phyloP scores from a whole-genome alignment of 1,140 invertebrate species.

The Drosophila pseudoananassae region DNA sequence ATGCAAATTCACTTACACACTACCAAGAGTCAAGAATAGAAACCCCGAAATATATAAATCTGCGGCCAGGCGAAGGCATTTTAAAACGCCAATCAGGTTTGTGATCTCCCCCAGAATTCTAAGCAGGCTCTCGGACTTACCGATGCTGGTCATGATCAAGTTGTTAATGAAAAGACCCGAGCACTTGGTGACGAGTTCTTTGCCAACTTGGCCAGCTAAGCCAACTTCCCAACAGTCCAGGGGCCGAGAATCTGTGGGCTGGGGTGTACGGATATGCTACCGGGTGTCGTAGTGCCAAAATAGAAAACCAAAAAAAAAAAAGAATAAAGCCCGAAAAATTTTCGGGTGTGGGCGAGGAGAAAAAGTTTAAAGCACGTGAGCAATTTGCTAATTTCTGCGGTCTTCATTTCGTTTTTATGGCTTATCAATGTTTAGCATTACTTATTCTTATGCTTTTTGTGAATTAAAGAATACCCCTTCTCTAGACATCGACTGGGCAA shows the following conservation, averaged over 20 bases:
- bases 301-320: constrained; percentile 35
- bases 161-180: constrained; percentile 73
- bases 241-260: constrained; percentile 19
- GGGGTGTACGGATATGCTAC: constrained; percentile 62
- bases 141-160: constrained; percentile 73
- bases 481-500: constrained; percentile 22
- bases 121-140: constrained; percentile 56
- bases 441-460: constrained; percentile 20
- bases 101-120: constrained; percentile 58
- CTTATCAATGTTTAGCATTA: constrained; percentile 54
- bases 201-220: constrained; percentile 18
- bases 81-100: constrained; percentile 74
- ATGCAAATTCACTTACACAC: constrained; percentile 53
- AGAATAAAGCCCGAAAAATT: constrained; percentile 18
- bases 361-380: constrained; percentile 40
- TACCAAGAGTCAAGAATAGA: constrained; percentile 48
- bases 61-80: constrained; percentile 29
- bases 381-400: constrained; percentile 35
- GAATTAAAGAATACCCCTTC: neutral
- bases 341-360: constrained; percentile 46
- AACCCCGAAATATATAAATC: constrained; percentile 49
- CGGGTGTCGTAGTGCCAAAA: constrained; percentile 33
- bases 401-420: constrained; percentile 35
- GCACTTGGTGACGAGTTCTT: constrained; percentile 55
- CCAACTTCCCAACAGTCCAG: constrained; percentile 32